Base-by-base conservation (phyloP, 2,113 vertebrate genomes). In the Sardina pilchardus region DNA sequence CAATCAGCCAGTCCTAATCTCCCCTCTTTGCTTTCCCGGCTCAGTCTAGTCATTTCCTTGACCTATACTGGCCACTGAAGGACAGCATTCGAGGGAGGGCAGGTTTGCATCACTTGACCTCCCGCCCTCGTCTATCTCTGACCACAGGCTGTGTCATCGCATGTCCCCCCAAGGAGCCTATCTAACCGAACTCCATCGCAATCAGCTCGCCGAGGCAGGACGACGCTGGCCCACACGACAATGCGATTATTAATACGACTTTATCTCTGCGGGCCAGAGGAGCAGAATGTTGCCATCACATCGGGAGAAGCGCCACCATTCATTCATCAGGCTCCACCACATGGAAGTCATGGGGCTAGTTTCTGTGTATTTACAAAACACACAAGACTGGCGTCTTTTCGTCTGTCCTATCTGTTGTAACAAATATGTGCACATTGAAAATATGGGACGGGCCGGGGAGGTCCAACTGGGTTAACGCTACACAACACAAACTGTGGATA, bases 191-290 rank as follows among this genome's bases (percentile, higher is more conserved):
- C 17, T 30, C 14, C 0, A 16, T 6, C 47, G 39, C 87, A 34
- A 86, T 89, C 85, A 9, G 43, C 45, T 71, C 2, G 4, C 30
- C 14, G n/a, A 81, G 81, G 53, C 80, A 78, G 39, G 30, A n/a
- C 34, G 80, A 82, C 42, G 84, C 81, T 21, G 10, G 19, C 83
- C 81, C 26, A 47, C 81, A 71, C 45, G 83, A 82, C 47, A 87
- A 82, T 42, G 63, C n/a, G 8, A 39, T 47, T 50, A 81, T 84
- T 45, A 63, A 75, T 82, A 44, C 19, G 21, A 82, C 30, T n/a
- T 81, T 88, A 90, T 90, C 89, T 85, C 34, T 81, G 53, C 30
- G 19, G 39, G 53, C 8, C 88, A 89, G 50, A 81, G 34, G 24
- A 17, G 42, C 7, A 47, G 30, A 17, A n/a, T 6, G 45, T 34